Evolutionary conservation across 2,888 invertebrate genomes (phyloP).

Genomic region (Agonopterix arenella): DNA sequence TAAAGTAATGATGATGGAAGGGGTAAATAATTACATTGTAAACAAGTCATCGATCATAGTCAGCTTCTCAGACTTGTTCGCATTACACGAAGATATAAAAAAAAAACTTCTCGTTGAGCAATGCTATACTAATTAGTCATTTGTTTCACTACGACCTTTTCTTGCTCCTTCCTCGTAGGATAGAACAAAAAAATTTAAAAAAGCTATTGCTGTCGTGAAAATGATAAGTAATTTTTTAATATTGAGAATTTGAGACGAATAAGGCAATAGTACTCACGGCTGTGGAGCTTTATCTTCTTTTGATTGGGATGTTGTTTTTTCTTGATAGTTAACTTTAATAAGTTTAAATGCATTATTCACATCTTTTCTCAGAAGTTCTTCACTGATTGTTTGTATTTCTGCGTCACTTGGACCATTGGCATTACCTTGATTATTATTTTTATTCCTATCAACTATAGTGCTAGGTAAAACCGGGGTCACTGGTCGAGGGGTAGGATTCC

Average conservation of each 20-base stretch:
- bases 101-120: no score
- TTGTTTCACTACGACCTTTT: no score
- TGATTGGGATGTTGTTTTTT: slow-evolving; percentile 82
- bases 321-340: slow-evolving; percentile 85
- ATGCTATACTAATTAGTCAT: no score
- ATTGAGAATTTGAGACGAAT: no score
- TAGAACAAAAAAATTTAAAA: no score
- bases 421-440: slow-evolving; percentile 28
- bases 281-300: slow-evolving; percentile 83
- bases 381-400: slow-evolving; percentile 82
- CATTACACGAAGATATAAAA: no score
- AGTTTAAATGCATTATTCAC: slow-evolving; percentile 83
- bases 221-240: no score
- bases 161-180: no score
- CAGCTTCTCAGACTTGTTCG: no score
- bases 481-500: slow-evolving; percentile 21
- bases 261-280: slow-evolving; percentile 78
- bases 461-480: slow-evolving; percentile 51
- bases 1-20: background rate
- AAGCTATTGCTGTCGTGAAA: no score
- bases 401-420: slow-evolving; percentile 66
- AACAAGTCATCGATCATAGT: no score
- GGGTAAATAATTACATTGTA: no score
- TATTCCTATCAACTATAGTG: slow-evolving; percentile 57
- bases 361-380: slow-evolving; percentile 84